phyloP scores from a whole-genome alignment of 2,888 invertebrate genomes.

The Neria commutata region DNA sequence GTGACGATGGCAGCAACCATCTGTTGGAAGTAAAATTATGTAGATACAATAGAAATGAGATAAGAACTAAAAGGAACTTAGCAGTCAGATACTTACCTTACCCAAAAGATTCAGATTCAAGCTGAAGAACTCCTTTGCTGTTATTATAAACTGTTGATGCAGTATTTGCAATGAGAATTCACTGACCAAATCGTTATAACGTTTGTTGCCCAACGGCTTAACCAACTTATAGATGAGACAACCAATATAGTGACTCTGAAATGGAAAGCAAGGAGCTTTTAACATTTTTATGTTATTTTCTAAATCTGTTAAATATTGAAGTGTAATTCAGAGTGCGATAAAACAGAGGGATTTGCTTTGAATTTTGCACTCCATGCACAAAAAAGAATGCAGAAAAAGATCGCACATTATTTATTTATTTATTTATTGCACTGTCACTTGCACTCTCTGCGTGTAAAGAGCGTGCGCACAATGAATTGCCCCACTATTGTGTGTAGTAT shows the following conservation, averaged over 20 bases:
- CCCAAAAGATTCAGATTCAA: constrained; percentile 57
- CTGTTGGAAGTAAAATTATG: too few species aligned
- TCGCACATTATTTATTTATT: too few species aligned
- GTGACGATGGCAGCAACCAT: constrained; percentile 57
- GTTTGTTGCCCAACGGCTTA: constrained; percentile 53
- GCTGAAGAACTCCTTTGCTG: constrained; percentile 59
- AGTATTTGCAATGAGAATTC: constrained; percentile 57
- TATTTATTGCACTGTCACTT: too few species aligned
- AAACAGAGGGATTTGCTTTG: too few species aligned
- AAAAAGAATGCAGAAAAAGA: too few species aligned
- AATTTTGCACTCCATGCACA: too few species aligned
- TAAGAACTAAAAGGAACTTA: not conserved
- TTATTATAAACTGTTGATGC: constrained; percentile 56
- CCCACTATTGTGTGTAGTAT: too few species aligned
- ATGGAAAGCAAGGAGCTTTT: constrained; percentile 10
- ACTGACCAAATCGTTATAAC: constrained; percentile 56
- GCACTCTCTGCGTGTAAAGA: too few species aligned
- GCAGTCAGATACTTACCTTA: constrained; percentile 42
- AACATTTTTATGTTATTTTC: not conserved
- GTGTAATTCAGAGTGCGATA: too few species aligned
- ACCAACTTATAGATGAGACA: constrained; percentile 56
- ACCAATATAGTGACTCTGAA: constrained; percentile 57
- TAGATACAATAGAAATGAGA: too few species aligned
- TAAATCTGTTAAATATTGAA: not conserved
- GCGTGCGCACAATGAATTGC: too few species aligned